Percentiles rank a stretch among this genome's conserved stretches.
Evolutionary conservation across 2,888 invertebrate genomes (phyloP).

Genomic region (Lypha dubia): DNA sequence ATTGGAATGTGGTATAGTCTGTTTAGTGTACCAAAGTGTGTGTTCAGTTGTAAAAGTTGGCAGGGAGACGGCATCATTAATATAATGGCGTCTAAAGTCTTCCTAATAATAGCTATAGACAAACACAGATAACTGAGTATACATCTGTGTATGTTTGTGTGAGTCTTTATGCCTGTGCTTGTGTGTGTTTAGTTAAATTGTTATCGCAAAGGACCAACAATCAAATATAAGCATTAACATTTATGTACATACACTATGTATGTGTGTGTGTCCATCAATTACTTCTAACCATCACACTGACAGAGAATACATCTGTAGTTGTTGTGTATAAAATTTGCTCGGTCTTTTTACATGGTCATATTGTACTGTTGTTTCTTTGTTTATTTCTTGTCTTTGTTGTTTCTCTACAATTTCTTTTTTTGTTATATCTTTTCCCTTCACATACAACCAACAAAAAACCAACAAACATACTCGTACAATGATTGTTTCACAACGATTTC

Average conservation of each 20-base stretch:
- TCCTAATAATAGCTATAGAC: slow-evolving; percentile 33
- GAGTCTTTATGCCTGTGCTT: no score
- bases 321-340: not conserved
- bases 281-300: not conserved
- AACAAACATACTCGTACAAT: not conserved
- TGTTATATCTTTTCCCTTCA: not conserved
- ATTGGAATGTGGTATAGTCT: slow-evolving; percentile 3
- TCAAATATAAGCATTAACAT: slow-evolving; percentile 4
- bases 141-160: not conserved
- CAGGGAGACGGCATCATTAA: slow-evolving; percentile 62
- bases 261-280: slow-evolving; percentile 12
- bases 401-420: no score
- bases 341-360: slow-evolving; percentile 48
- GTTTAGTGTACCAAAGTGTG: slow-evolving; percentile 20
- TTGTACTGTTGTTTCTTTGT: slow-evolving; percentile 42
- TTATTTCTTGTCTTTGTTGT: slow-evolving; percentile 34
- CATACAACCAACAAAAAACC: no score
- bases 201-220: slow-evolving; percentile 36
- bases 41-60: slow-evolving; percentile 3
- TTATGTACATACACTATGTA: not conserved
- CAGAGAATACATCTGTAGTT: slow-evolving; percentile 44
- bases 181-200: slow-evolving; percentile 10
- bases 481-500: slow-evolving; percentile 47
- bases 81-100: slow-evolving; percentile 69
- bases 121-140: not conserved